Conservation (phyloP, 1,140 invertebrate species). For the Drosophila jambulina region DNA sequence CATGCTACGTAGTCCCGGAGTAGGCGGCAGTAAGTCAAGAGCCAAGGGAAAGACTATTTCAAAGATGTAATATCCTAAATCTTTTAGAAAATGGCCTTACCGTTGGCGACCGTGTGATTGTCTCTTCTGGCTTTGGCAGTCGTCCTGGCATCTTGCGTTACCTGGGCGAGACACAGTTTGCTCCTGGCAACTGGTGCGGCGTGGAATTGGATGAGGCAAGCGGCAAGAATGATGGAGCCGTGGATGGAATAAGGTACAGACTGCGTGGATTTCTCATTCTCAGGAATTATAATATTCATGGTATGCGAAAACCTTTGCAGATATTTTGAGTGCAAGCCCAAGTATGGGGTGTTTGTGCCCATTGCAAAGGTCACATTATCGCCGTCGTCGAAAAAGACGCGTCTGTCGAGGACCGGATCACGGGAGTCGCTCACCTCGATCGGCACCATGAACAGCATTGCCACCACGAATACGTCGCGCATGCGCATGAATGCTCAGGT, state of each 20-base stretch:
- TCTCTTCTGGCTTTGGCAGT: constrained; percentile 92
- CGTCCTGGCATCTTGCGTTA: constrained; percentile 95
- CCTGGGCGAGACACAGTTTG: constrained; percentile 95
- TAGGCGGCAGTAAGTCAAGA: constrained; percentile 77
- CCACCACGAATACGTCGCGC: constrained; percentile 86
- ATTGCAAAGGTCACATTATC: constrained; percentile 93
- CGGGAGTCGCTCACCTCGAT: constrained; percentile 94
- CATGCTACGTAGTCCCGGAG: constrained; percentile 84
- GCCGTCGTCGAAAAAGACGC: constrained; percentile 90
- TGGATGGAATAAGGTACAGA: constrained; percentile 91
- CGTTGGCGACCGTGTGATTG: constrained; percentile 96
- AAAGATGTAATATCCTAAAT: not conserved
- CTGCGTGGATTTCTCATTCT: too few species aligned
- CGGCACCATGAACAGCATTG: constrained; percentile 90
- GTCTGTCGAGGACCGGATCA: constrained; percentile 91
- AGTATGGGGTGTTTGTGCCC: constrained; percentile 97
- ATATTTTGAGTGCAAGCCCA: constrained; percentile 96
- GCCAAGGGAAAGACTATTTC: not conserved
- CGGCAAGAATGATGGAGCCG: constrained; percentile 98
- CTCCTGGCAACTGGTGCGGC: constrained; percentile 96
- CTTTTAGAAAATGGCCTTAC: constrained; percentile 86
- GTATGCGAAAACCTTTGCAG: constrained; percentile 86
- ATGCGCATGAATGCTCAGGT: constrained; percentile 85
- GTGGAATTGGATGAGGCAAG: constrained; percentile 96
- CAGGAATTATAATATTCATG: not conserved